Evolutionary conservation across 2,113 vertebrate genomes (phyloP), one percentile per base, ranked within the genome.

Genomic region (Lasiurus borealis): DNA sequence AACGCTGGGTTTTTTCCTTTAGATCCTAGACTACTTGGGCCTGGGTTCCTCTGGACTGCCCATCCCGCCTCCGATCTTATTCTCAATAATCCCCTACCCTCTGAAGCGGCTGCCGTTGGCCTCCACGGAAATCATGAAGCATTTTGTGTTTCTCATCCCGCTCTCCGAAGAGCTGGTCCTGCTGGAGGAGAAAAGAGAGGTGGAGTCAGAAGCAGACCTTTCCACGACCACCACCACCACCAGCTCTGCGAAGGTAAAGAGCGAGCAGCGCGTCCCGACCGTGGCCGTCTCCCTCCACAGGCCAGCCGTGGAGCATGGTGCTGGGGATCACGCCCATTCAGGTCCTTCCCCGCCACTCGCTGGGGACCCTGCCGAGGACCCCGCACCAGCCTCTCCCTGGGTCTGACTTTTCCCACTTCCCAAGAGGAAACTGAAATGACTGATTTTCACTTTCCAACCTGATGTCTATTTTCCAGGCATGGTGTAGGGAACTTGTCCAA

Each of bases 1-100:
- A 90, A 97, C 9, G 1, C 5, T 6, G 1, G 48, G 21, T 23
- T 85, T 97, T 97, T 96, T 83, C 93, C 57, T 93, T 54, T 95
- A 99, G 99, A 97, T 99, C 93, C 97, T 99, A 90, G 98, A 99
- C 69, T 62, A 96, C 52, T 92, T 99, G 81, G 99, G 98, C 1
- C 95, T 99, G 92, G 99, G 98, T 54, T 97, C 98, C 2, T 97
- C 94, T 0, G 98, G 98, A 27, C 99, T 98, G 31, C 98, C 98
- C 18, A 98, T 99, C 76, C 98, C 98, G 5, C 97, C 98, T 31
- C 88, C 99, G 0, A n/a, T 94, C 81, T 96, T 98, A 10, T 99
- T 99, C 95, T 99, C 99, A 0, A 59, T 99, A 21, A 95, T 99
- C 87, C 75, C n/a, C 8, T 99, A 98, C 90, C 99, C 99, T 0